Conservation (phyloP, 2,113 vertebrate species). For the Zapornia atra region DNA sequence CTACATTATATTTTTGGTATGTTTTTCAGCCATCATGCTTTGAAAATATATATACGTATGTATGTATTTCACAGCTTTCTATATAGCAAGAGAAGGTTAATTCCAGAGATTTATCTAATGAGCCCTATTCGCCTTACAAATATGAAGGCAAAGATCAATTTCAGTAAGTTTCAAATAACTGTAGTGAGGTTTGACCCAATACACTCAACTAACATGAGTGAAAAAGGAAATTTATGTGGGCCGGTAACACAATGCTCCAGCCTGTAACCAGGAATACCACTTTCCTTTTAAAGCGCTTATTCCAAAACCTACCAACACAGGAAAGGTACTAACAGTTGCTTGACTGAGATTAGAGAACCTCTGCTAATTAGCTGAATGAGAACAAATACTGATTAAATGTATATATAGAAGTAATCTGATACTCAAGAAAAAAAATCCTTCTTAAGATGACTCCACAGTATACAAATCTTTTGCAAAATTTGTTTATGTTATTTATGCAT, state of each 20-base stretch:
- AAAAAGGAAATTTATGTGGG: slow-evolving; percentile 31
- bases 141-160: slow-evolving; percentile 53
- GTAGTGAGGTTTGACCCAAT: slow-evolving; percentile 44
- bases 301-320: not conserved
- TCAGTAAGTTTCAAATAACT: slow-evolving; percentile 61
- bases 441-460: slow-evolving; percentile 28
- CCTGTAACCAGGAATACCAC: slow-evolving; percentile 30
- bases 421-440: slow-evolving; percentile 3
- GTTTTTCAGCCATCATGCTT: not conserved
- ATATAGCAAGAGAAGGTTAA: not conserved
- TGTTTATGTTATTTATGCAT: slow-evolving; percentile 69
- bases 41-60: not conserved
- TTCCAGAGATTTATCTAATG: slow-evolving; percentile 37
- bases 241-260: slow-evolving; percentile 8
- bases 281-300: slow-evolving; percentile 37
- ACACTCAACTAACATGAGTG: slow-evolving; percentile 25
- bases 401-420: slow-evolving; percentile 52
- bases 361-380: slow-evolving; percentile 65
- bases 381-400: slow-evolving; percentile 55
- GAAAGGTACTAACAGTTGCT: slow-evolving; percentile 22
- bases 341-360: slow-evolving; percentile 26
- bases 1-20: not conserved
- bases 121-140: slow-evolving; percentile 13
- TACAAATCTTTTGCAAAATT: slow-evolving; percentile 57
- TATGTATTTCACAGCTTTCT: not conserved